Percentiles rank a stretch among this genome's conserved stretches.
Conservation (phyloP, 2,888 invertebrate genomes). For the Liopterus haemorrhoidalis region DNA sequence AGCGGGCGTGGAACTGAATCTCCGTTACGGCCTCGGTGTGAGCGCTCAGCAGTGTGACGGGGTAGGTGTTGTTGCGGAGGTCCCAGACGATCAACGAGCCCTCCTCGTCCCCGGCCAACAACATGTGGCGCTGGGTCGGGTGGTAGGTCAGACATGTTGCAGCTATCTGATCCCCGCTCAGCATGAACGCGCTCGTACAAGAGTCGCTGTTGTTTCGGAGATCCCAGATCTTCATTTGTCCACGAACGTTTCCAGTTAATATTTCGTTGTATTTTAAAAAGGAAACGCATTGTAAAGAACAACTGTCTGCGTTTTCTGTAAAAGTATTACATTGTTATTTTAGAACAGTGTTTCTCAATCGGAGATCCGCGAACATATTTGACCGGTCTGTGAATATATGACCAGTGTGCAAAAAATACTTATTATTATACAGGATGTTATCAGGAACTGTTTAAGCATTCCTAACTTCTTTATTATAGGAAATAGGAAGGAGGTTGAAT, state of each 20-base stretch:
- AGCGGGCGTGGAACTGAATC: conserved; percentile 78
- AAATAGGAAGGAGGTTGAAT: no score
- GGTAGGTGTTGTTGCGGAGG: conserved; percentile 73
- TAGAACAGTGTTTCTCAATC: no score
- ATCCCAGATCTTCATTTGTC: conserved; percentile 88
- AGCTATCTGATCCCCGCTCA: conserved; percentile 67
- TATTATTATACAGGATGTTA: no score
- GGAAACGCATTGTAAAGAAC: conserved; percentile 68
- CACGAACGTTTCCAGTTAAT: conserved; percentile 78
- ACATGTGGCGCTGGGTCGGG: conserved; percentile 81
- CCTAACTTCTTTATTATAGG: no score
- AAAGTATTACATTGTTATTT: no score
- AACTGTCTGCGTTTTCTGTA: conserved; percentile 74
- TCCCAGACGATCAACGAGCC: conserved; percentile 88
- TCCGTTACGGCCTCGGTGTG: conserved; percentile 74
- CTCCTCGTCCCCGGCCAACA: conserved; percentile 78
- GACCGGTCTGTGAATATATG: no score
- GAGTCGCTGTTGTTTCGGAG: conserved; percentile 58
- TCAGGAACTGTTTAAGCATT: no score
- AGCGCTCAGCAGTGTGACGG: conserved; percentile 74
- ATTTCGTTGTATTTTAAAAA: conserved; percentile 70
- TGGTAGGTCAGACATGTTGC: conserved; percentile 74
- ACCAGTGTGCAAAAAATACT: no score
- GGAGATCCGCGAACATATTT: no score
- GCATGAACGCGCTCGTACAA: conserved; percentile 64